Evolutionary conservation across 2,113 vertebrate genomes (phyloP).

Genomic region (Sapayoa aenigma): DNA sequence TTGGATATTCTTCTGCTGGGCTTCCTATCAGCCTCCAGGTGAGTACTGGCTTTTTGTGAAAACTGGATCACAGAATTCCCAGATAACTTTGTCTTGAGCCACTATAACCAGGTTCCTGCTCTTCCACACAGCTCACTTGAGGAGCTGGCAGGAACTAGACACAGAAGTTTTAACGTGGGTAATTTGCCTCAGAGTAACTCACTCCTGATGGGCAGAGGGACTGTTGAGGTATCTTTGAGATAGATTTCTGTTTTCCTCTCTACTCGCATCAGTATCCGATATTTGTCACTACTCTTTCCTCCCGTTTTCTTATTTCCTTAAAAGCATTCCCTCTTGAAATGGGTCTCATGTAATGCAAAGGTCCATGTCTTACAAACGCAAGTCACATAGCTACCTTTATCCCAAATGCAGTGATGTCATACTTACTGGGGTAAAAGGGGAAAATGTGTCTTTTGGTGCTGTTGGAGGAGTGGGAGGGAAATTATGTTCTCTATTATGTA

Average conservation of each 20-base stretch:
- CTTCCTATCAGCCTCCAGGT: conserved; percentile 64
- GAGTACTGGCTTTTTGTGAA: background rate
- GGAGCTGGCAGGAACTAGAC: background rate
- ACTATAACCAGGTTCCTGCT: background rate
- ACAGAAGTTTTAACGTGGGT: background rate
- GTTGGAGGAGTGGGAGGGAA: rapidly evolving
- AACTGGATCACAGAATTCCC: background rate
- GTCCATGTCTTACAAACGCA: background rate
- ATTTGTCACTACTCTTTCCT: background rate
- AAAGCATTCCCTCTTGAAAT: background rate
- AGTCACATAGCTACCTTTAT: background rate
- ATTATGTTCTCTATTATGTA: background rate
- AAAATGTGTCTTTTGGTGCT: background rate
- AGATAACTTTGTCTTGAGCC: background rate
- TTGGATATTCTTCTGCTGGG: conserved; percentile 58
- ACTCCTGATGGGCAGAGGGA: background rate
- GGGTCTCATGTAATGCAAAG: background rate
- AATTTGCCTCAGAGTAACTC: background rate
- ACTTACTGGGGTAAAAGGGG: background rate
- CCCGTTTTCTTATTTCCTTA: background rate
- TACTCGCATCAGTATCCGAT: background rate
- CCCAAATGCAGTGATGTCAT: background rate
- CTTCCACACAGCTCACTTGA: background rate
- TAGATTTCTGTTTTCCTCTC: background rate
- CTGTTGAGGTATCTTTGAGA: background rate